A percentile compares a stretch with the other conserved stretches of the same genome.
Evolutionary conservation across 2,888 invertebrate species (phyloP).

Genomic region (Pterostichus niger): DNA sequence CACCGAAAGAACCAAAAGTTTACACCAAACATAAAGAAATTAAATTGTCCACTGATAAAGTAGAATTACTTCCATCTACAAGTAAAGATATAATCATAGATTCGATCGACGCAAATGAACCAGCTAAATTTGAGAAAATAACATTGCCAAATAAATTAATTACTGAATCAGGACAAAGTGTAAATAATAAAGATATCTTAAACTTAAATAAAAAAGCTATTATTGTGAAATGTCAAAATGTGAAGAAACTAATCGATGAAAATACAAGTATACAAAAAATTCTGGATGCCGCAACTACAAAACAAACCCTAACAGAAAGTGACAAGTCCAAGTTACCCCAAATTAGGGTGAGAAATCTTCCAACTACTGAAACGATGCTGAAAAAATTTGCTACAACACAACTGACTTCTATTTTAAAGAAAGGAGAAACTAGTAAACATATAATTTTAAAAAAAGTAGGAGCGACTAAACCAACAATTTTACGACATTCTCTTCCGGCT

Average conservation of each 20-base stretch:
- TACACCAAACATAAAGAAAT: conserved; percentile 4
- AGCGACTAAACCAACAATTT: conserved; percentile 46
- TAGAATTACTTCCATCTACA: conserved; percentile 22
- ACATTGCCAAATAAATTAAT: not conserved
- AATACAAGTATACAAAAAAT: conserved; percentile 42
- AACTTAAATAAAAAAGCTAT: conserved; percentile 54
- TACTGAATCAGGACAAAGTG: no score
- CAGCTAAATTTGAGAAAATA: conserved; percentile 15
- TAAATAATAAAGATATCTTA: not conserved
- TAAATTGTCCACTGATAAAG: not conserved
- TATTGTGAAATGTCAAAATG: conserved; percentile 51
- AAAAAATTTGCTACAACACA: conserved; percentile 62
- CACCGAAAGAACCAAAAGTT: not conserved
- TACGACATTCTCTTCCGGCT: conserved; percentile 34
- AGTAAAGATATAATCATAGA: conserved; percentile 32
- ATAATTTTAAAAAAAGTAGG: conserved; percentile 51
- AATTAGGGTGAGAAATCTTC: conserved; percentile 53
- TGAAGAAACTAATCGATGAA: conserved; percentile 6
- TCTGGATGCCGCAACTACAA: conserved; percentile 13
- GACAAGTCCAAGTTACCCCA: conserved; percentile 44
- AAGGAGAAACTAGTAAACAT: conserved; percentile 36
- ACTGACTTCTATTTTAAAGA: conserved; percentile 61
- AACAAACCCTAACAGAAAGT: conserved; percentile 23
- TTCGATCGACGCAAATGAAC: not conserved
- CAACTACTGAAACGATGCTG: conserved; percentile 58